Percentiles rank a stretch among this genome's conserved stretches.
These are phyloP conservation scores for Nephrotoma appendiculata DNA, from an alignment of 2,888 invertebrate genomes.

Conservation along the genomic window DNA sequence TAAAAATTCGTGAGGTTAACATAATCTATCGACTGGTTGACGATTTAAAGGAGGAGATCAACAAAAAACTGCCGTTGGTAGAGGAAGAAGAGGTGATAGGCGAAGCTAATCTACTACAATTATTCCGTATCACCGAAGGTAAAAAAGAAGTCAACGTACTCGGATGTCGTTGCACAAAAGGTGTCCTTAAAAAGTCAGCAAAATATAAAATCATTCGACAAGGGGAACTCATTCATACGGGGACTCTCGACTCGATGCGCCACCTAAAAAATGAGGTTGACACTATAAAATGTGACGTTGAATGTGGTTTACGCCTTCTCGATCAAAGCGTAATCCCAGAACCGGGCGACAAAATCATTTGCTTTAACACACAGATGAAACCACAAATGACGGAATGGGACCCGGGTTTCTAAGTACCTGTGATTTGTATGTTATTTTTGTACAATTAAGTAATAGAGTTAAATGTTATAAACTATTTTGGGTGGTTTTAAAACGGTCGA, in stretches of 20 bases:
- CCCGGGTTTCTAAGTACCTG: constrained; percentile 54
- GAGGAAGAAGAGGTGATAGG: constrained; percentile 67
- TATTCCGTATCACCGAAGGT: constrained; percentile 67
- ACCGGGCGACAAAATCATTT: constrained; percentile 64
- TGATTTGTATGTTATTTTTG: neutral
- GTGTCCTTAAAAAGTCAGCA: constrained; percentile 51
- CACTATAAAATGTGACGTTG: constrained; percentile 64
- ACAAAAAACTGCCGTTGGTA: constrained; percentile 48
- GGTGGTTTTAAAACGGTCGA: neutral
- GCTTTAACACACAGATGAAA: constrained; percentile 52
- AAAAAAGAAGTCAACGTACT: constrained; percentile 72
- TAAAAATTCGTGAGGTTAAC: constrained; percentile 58
- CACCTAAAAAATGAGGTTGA: constrained; percentile 82
- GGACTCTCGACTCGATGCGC: constrained; percentile 63
- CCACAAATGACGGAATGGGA: constrained; percentile 64
- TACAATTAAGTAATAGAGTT: neutral
- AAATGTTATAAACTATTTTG: neutral
- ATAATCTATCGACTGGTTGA: constrained; percentile 90
- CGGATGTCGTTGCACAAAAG: constrained; percentile 74
- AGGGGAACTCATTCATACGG: constrained; percentile 50
- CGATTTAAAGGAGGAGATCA: constrained; percentile 69
- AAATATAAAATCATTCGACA: constrained; percentile 53
- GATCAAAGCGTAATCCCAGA: constrained; percentile 46
- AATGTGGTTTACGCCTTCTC: constrained; percentile 75
- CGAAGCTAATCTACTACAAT: constrained; percentile 71